Base-by-base conservation (phyloP, 1,140 invertebrate species). In the Megalonaias nervosa region DNA sequence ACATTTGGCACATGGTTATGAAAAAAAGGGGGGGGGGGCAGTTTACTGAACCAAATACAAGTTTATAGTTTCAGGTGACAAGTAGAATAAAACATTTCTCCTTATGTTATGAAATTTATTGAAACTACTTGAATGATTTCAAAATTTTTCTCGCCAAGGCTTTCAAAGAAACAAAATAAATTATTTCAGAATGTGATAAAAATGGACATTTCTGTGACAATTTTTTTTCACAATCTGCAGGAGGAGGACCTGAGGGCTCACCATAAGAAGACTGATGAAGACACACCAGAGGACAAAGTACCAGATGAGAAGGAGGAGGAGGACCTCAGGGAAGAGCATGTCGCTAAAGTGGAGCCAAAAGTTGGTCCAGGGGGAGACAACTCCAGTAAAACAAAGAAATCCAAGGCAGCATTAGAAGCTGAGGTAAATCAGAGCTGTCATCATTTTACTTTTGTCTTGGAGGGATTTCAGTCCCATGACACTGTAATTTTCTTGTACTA, bases 221-320 rank as follows among this genome's bases (percentile, higher is more conserved):
- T 55, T 55, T 17, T 69, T 56, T 55, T 48, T 9, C 56, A 23
- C 75, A 26, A 76, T 56, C n/a, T 26, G 57, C 81, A 88, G 78
- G 79, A 80, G 62, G 86, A 86, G 72, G 84, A 81, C 69, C 74
- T 86, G 72, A 84, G 88, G 83, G 92, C 90, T 71, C 87, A 91
- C 67, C 92, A 91, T 73, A 94, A 93, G 91, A 95, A 93, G 90
- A 94, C 93, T 79, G 93, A 94, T 89, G 92, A 91, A 76, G 71
- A 87, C 56, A 88, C 89, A 60, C 90, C 92, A 59, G 93, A 93
- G 87, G 91, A 87, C 80, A 91, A 91, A 67, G 85, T 81, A 70
- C 82, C 81, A 38, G 78, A 85, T 62, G 91, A 87, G 21, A 82
- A 77, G 62, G 86, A 85, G 68, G 83, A 83, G 38, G 26, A 31